Base-by-base conservation (phyloP, 2,888 invertebrate genomes). In the Stegana nigrithorax region DNA sequence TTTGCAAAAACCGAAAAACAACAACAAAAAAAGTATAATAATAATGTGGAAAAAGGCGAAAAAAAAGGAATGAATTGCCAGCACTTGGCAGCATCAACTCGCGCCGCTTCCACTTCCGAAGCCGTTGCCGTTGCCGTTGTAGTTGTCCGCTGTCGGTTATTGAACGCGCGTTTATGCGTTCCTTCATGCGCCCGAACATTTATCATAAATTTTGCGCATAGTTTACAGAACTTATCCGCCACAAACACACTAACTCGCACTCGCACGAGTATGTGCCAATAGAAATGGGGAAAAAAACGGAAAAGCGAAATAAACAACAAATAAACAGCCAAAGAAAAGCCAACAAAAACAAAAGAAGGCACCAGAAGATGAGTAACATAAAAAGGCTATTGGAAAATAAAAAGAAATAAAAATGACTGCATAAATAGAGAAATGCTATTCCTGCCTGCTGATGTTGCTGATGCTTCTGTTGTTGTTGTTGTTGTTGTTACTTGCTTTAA, bases 131-230 rank as follows among this genome's bases (percentile, higher is more conserved):
- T n/a, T n/a, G n/a, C n/a, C n/a, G n/a, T n/a, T n/a, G n/a, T n/a
- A n/a, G n/a, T n/a, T n/a, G n/a, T n/a, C n/a, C n/a, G n/a, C n/a
- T n/a, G n/a, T n/a, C n/a, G n/a, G n/a, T n/a, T n/a, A n/a, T n/a
- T n/a, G n/a, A n/a, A n/a, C n/a, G n/a, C n/a, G n/a, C n/a, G n/a
- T n/a, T n/a, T n/a, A n/a, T n/a, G n/a, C n/a, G n/a, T n/a, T n/a
- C n/a, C n/a, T n/a, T n/a, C n/a, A n/a, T n/a, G n/a, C n/a, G n/a
- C 14, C 36, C 10, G 14, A 36, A 5, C 12, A n/a, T 53, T 29
- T 53, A 53, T 29, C 53, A 53, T 53, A 53, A 53, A 53, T 53
- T 14, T 19, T 29, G 17, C 19, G 29, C 53, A 53, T 53, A 53
- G 32, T 53, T 53, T 53, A 19, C 26, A 14, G 32, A 53, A 53